Percentiles rank a stretch among this genome's conserved stretches.
Conservation (phyloP, 2,113 vertebrate genomes). For the Melanocharis versteri region DNA sequence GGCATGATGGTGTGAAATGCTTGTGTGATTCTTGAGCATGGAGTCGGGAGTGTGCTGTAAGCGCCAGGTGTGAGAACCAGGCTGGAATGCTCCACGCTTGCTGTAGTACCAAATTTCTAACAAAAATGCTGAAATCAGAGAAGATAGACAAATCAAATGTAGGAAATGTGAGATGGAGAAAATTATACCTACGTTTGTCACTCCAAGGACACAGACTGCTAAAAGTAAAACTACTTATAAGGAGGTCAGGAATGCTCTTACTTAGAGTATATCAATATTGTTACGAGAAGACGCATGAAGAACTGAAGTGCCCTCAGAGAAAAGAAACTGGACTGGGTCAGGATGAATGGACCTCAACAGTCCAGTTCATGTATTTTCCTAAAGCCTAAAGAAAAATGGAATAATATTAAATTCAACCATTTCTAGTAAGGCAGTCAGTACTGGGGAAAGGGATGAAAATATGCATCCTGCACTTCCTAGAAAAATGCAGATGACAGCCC, state of each 20-base stretch:
- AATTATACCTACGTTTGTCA: neutral
- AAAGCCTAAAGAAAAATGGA: neutral
- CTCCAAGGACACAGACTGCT: neutral
- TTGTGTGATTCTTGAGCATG: neutral
- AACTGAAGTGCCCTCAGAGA: neutral
- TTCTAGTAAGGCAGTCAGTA: neutral
- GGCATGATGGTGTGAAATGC: fast-evolving
- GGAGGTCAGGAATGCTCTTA: neutral
- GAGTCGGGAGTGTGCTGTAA: neutral
- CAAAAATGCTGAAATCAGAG: neutral
- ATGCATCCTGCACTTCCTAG: neutral
- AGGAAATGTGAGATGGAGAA: neutral
- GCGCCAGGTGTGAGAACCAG: neutral
- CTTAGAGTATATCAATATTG: neutral
- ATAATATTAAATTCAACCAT: neutral
- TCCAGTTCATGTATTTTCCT: neutral
- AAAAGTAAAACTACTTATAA: neutral
- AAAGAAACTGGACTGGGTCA: neutral
- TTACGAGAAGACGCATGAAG: neutral
- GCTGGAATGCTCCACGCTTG: neutral
- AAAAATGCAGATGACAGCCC: neutral
- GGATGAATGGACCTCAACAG: neutral
- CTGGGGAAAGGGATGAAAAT: neutral
- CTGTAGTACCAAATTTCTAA: neutral
- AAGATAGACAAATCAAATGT: neutral